Conservation (phyloP, 2,113 vertebrate species). For the Grammomys surdaster region DNA sequence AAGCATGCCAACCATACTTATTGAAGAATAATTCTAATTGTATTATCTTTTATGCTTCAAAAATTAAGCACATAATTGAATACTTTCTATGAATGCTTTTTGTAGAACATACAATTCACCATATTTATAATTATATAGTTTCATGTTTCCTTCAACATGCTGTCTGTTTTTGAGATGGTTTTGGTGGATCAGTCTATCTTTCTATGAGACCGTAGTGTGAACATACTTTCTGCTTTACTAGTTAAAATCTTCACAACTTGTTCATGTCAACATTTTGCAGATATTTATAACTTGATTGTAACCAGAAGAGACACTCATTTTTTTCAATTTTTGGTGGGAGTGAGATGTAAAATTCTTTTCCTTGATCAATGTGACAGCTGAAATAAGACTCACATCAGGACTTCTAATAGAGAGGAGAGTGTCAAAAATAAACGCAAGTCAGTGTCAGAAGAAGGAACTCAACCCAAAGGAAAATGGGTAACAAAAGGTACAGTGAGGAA, state of each 20-base stretch:
- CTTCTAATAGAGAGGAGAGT: not conserved
- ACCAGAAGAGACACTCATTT: not conserved
- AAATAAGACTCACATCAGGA: not conserved
- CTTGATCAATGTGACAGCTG: not conserved
- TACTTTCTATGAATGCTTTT: not conserved
- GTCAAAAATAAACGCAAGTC: not conserved
- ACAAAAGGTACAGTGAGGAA: no score
- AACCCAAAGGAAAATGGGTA: not conserved
- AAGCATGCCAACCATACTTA: not conserved
- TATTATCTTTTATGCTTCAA: not conserved
- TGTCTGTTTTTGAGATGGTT: not conserved
- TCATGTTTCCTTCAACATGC: rapidly evolving
- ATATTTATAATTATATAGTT: not conserved
- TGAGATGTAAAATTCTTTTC: not conserved
- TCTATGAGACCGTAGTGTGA: not conserved
- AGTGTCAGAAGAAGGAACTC: not conserved
- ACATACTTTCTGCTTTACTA: not conserved
- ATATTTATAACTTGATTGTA: not conserved
- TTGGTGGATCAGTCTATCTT: not conserved
- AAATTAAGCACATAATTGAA: not conserved
- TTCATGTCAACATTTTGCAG: not conserved
- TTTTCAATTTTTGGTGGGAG: not conserved
- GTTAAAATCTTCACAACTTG: not conserved
- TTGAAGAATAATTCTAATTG: not conserved
- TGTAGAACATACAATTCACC: not conserved